Evolutionary conservation across 2,113 vertebrate genomes (phyloP), one percentile per base, ranked within the genome.

Genomic region (Addax nasomaculatus): DNA sequence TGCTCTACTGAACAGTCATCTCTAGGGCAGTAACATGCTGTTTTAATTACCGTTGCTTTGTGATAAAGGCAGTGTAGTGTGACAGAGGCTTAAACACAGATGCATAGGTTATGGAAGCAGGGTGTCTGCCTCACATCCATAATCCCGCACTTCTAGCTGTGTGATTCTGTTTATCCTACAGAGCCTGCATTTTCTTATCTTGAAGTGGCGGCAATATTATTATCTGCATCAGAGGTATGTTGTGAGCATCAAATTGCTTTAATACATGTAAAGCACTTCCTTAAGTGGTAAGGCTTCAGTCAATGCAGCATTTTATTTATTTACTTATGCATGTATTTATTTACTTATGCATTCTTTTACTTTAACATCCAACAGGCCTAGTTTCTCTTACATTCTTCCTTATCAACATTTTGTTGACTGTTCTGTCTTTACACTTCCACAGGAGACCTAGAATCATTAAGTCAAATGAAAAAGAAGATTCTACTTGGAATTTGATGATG

Each of bases 291-390:
- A 62, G 95, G 8, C 1, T 23, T 2, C 6, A 0, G 2, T 13
- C 25, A 0, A 1, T 1, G 43, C 2, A 14, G 29, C 11, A 9
- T 49, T n/a, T 23, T 39, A 9, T 23, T 58, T 19, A 9, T 1
- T 9, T 15, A 1, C 30, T n/a, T 2, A 9, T 3, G 9, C 13
- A 0, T 0, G 12, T 2, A 1, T n/a, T 64, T 64, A 64, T 64
- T 64, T 70, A 70, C 67, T 70, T 39, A 23, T 2, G 16, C 17
- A 3, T 4, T 27, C 21, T 57, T 62, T n/a, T 13, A 2, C 1
- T 27, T 43, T 4, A 13, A 7, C 3, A 7, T 1, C 76, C 85
- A 12, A 25, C 29, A 39, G 25, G 53, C 29, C n/a, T 6, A 2
- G 17, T 12, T 25, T 19, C 55, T 80, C 57, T 25, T 33, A 7